Base-by-base conservation (phyloP, 2,113 vertebrate genomes). In the Oophaga pumilio region DNA sequence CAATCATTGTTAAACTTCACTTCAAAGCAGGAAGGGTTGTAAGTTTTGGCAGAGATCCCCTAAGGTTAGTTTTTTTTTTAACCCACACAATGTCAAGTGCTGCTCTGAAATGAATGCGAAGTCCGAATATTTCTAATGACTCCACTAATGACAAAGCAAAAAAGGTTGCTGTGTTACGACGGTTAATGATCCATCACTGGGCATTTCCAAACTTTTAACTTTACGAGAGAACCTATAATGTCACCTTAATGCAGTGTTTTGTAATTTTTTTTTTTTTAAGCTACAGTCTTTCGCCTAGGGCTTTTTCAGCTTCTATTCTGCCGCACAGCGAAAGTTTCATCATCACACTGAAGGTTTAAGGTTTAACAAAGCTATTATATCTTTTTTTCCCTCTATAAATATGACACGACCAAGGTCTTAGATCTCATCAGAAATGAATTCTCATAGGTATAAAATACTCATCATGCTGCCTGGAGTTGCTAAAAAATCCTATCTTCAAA, bases 171-270 rank as follows among this genome's bases (percentile, higher is more conserved):
- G 81, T 64, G 71, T 84, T 84, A 68, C 66, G 13, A 60, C 49
- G 43, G 57, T 66, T 77, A 88, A 84, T 84, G 87, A 88, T 76
- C 87, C 80, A 13, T 76, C 56, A 77, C 87, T 76, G 80, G 87
- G 69, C 73, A 84, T 88, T 88, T 84, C 87, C 60, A 74, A 88
- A 83, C 73, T 83, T 84, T 77, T 57, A 77, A 83, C 81, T 88
- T 84, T 52, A 64, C 50, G 60, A 88, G 71, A 33, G 81, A 84
- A 60, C 62, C 87, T 43, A 64, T 83, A 88, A 88, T 88, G 87
- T 83, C 87, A 88, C 87, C 87, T 88, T 88, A 88, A 88, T 88
- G 87, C 49, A 88, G 87, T 88, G 87, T 88, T 88, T 88, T 88
- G 87, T 68, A 88, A 88, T 88, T 87, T 83, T 87, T 56, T 76